Percentiles rank a stretch among this genome's conserved stretches.
Conservation (phyloP, 2,888 invertebrate genomes). For the Lepidocyrtoides sp. region DNA sequence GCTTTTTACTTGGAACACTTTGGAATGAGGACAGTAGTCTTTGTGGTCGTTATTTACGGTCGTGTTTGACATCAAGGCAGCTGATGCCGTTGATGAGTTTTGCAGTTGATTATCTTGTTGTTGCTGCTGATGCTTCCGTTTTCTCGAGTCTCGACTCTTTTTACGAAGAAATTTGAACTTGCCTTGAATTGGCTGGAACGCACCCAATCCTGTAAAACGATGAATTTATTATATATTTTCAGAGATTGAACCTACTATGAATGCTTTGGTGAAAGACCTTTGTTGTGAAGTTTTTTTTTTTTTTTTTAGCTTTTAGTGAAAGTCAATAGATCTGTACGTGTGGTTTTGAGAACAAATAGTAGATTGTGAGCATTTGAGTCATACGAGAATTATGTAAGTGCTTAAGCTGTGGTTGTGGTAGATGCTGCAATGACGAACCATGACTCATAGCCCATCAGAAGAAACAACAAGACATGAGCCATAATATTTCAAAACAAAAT, state of each 20-base stretch:
- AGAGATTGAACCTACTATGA: too few relatives aligned
- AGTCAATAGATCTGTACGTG: too few relatives aligned
- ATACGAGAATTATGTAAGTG: too few relatives aligned
- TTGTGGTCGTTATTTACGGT: constrained; percentile 61
- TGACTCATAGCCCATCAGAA: too few relatives aligned
- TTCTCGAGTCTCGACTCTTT: constrained; percentile 78
- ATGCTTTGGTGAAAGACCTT: not conserved
- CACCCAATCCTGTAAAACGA: constrained; percentile 50
- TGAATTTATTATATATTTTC: not conserved
- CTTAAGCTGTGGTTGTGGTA: too few relatives aligned
- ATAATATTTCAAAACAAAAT: too few relatives aligned
- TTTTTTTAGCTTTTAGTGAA: too few relatives aligned
- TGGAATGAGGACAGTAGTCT: constrained; percentile 77
- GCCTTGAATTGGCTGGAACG: constrained; percentile 79
- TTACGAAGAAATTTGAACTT: constrained; percentile 81
- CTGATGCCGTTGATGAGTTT: constrained; percentile 41
- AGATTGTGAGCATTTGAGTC: too few relatives aligned
- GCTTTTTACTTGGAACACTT: constrained; percentile 77
- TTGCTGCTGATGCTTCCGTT: constrained; percentile 70
- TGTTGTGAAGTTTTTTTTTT: too few relatives aligned
- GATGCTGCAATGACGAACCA: too few relatives aligned
- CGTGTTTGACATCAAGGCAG: constrained; percentile 13
- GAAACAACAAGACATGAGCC: too few relatives aligned
- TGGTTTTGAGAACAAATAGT: too few relatives aligned
- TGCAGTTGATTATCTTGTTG: not conserved